A percentile compares a stretch with the other conserved stretches of the same genome.
Evolutionary conservation across 2,113 vertebrate species (phyloP).

Genomic region (Phasianus colchicus): DNA sequence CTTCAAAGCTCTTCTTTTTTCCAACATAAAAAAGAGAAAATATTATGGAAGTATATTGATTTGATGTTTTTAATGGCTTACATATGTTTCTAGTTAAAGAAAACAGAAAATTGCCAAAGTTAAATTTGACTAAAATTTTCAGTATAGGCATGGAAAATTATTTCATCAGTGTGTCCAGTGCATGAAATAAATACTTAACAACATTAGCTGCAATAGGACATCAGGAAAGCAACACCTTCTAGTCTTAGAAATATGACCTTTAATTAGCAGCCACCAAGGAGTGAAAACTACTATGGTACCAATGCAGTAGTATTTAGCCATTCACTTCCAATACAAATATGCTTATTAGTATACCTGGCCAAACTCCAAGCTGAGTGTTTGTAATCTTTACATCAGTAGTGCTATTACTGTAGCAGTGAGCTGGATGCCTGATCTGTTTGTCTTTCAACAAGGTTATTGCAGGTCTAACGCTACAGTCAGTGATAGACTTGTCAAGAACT

Average conservation of each 20-base stretch:
- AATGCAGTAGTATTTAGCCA: conserved; percentile 27
- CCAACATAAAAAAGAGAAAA: background rate
- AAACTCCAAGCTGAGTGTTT: background rate
- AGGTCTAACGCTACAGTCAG: background rate
- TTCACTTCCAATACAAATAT: conserved; percentile 9
- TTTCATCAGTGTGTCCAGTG: background rate
- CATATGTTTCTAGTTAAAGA: background rate
- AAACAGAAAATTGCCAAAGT: background rate
- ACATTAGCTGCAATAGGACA: conserved; percentile 20
- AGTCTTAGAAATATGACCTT: conserved; percentile 11
- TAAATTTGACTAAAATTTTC: conserved; percentile 35
- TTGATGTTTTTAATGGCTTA: background rate
- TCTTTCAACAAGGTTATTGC: background rate
- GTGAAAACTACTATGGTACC: conserved; percentile 28
- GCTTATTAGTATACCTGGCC: background rate
- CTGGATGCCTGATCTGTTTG: background rate
- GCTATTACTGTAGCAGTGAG: background rate
- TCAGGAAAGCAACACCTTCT: background rate
- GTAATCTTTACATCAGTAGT: background rate
- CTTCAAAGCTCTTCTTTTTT: background rate
- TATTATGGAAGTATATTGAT: background rate
- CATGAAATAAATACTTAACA: conserved; percentile 29
- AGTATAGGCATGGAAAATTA: background rate
- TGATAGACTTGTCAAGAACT: background rate
- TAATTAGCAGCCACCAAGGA: background rate